phyloP scores from a whole-genome alignment of 2,888 invertebrate genomes.

The Sussaba pulchella region DNA sequence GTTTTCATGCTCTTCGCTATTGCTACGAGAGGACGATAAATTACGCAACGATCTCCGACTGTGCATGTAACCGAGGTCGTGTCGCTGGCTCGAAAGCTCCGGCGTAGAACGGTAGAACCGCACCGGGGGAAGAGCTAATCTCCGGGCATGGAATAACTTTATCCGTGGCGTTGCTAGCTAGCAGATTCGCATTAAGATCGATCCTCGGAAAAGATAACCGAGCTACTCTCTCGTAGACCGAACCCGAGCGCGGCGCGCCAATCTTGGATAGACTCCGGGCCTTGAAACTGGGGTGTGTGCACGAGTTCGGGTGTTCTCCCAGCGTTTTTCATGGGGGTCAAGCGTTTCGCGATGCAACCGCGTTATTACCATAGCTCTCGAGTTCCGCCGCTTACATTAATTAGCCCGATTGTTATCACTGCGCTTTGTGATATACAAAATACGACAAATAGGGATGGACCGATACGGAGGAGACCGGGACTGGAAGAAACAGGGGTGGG shows the following conservation, averaged over 20 bases:
- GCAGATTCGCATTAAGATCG: constrained; percentile 79
- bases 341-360: constrained; percentile 8
- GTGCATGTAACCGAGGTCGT: constrained; percentile 10
- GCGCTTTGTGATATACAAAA: neutral
- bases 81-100: neutral
- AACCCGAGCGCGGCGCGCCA: constrained; percentile 15
- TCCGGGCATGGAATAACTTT: constrained; percentile 80
- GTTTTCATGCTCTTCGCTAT: too few relatives aligned
- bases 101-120: neutral
- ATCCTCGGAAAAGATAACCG: constrained; percentile 64
- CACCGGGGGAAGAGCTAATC: constrained; percentile 73
- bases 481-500: too few relatives aligned
- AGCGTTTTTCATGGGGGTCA: constrained; percentile 36
- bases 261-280: constrained; percentile 17
- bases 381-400: constrained; percentile 33
- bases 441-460: too few relatives aligned
- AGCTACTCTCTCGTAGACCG: constrained; percentile 47
- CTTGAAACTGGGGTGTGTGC: constrained; percentile 39
- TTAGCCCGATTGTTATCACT: constrained; percentile 36
- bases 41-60: constrained; percentile 45
- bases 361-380: constrained; percentile 18
- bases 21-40: constrained; percentile 40
- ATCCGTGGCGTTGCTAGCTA: constrained; percentile 63
- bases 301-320: constrained; percentile 35
- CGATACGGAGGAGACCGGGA: too few relatives aligned